These are phyloP conservation scores for Tylochromis polylepis DNA, from an alignment of 2,113 vertebrate genomes.

Conservation along the genomic window DNA sequence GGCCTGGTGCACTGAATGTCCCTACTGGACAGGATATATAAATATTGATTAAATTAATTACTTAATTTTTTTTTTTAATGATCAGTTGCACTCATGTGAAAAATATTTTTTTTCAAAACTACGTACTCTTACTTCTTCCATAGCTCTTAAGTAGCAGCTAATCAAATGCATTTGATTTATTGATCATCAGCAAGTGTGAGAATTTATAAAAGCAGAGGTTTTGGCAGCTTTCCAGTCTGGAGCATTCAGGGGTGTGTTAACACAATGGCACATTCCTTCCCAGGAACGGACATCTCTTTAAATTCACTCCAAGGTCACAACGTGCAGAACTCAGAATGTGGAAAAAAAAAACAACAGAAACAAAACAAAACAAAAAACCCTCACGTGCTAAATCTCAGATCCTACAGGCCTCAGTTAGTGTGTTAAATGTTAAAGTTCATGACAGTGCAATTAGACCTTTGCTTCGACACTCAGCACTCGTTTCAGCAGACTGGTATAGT, in stretches of 20 bases:
- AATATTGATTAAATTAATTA: neutral
- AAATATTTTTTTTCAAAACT: neutral
- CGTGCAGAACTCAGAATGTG: neutral
- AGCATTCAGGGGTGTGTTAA: neutral
- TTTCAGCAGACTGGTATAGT: neutral
- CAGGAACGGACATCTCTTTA: neutral
- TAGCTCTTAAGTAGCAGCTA: neutral
- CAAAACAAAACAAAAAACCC: neutral
- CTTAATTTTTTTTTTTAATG: neutral
- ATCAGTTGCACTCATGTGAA: neutral
- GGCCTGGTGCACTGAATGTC: neutral
- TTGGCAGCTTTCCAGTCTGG: neutral
- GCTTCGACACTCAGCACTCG: neutral
- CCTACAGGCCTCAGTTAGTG: neutral
- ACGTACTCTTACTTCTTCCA: neutral
- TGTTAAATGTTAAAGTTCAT: neutral
- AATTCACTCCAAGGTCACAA: neutral
- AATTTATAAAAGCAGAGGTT: neutral
- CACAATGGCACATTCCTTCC: neutral
- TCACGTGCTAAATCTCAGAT: neutral
- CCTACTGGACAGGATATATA: neutral
- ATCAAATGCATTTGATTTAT: neutral
- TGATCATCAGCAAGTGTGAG: neutral
- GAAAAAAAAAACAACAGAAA: fast-evolving
- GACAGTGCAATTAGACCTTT: neutral